A percentile compares a stretch with the other conserved stretches of the same genome.
Evolutionary conservation across 2,888 invertebrate species (phyloP).

Genomic region (Rotaria socialis): DNA sequence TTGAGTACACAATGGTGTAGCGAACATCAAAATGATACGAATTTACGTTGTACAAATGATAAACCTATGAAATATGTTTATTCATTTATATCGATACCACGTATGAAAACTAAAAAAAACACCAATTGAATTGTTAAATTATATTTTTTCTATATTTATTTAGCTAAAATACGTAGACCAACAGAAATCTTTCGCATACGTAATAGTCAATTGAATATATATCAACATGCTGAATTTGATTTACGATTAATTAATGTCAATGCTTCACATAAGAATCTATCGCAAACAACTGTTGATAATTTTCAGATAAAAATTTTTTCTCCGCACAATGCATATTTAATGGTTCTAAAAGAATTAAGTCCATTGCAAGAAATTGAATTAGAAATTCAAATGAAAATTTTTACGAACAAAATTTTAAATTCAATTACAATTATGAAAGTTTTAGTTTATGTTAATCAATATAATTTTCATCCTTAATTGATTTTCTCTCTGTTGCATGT

Average conservation of each 20-base stretch:
- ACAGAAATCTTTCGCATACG: constrained; percentile 24
- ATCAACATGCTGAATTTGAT: constrained; percentile 24
- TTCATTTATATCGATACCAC: constrained; percentile 8
- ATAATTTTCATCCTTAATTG: neutral
- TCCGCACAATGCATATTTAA: neutral
- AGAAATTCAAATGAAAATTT: neutral
- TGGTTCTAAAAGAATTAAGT: neutral
- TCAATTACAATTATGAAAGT: constrained; percentile 11
- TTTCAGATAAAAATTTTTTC: neutral
- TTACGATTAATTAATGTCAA: neutral
- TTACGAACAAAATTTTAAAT: neutral
- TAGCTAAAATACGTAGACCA: neutral
- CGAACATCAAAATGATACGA: neutral
- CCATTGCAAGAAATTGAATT: neutral
- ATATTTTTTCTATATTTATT: neutral
- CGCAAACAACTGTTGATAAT: neutral
- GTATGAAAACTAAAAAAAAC: neutral
- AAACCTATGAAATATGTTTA: constrained; percentile 13
- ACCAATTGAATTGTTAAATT: neutral
- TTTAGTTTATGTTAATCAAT: constrained; percentile 2
- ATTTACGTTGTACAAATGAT: neutral
- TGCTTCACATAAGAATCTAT: neutral
- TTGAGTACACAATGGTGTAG: neutral
- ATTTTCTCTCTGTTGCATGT: neutral
- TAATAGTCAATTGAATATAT: neutral